These are phyloP conservation scores for Melanotaenia trifasciata DNA, from an alignment of 2,797 vertebrate genomes.

Conservation along the genomic window DNA sequence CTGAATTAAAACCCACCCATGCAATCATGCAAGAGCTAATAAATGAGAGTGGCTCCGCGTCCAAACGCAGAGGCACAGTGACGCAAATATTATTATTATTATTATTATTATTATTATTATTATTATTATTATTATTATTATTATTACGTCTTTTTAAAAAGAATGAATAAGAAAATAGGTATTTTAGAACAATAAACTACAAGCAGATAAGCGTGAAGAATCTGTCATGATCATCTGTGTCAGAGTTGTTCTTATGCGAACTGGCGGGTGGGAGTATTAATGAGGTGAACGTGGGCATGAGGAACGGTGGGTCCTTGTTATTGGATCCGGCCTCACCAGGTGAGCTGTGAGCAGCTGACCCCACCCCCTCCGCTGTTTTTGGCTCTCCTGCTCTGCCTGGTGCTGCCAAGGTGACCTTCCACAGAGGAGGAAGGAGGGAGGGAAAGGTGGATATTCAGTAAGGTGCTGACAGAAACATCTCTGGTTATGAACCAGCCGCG, in stretches of 20 bases:
- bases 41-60: slow-evolving; percentile 11
- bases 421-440: slow-evolving; percentile 16
- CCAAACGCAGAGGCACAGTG: background rate
- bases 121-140: background rate
- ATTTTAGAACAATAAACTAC: no score
- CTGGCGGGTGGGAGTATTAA: background rate
- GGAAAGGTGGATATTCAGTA: slow-evolving; percentile 26
- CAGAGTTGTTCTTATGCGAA: background rate
- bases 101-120: slow-evolving; percentile 1
- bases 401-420: slow-evolving; percentile 80
- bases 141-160: no score
- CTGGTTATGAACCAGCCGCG: slow-evolving; percentile 55
- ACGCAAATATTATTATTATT: background rate
- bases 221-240: background rate
- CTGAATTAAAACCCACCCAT: slow-evolving; percentile 38
- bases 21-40: slow-evolving; percentile 10
- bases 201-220: background rate
- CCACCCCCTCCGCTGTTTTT: slow-evolving; percentile 10
- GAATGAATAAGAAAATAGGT: no score
- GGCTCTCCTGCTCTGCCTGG: slow-evolving; percentile 48
- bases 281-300: background rate
- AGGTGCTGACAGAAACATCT: slow-evolving; percentile 66
- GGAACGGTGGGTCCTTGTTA: slow-evolving; percentile 38
- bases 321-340: slow-evolving; percentile 80
- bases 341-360: slow-evolving; percentile 70